Evolutionary conservation across 1,140 invertebrate genomes (phyloP).

Genomic region (Drosophila melanica): DNA sequence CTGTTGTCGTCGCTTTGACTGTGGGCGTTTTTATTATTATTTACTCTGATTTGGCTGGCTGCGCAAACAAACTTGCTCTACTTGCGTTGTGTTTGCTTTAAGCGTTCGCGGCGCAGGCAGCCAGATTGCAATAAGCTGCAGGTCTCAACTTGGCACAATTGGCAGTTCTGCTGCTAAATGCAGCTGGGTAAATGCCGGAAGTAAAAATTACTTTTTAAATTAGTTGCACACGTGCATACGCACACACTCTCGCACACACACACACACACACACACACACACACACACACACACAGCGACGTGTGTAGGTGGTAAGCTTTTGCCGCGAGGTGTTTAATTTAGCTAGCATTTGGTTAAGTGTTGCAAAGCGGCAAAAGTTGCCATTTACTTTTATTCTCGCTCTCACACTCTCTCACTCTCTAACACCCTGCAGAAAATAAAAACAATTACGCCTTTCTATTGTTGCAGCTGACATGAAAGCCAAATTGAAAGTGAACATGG

Average conservation of each 20-base stretch:
- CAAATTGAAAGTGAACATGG: constrained; percentile 69
- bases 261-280: neutral
- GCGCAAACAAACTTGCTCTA: constrained; percentile 60
- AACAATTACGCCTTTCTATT: constrained; percentile 64
- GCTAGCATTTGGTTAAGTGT: constrained; percentile 62
- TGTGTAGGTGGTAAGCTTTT: constrained; percentile 25
- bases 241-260: neutral
- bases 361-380: constrained; percentile 71
- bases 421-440: constrained; percentile 24
- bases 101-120: constrained; percentile 33
- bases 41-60: constrained; percentile 71
- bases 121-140: constrained; percentile 33
- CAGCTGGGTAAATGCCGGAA: constrained; percentile 80
- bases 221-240: constrained; percentile 57
- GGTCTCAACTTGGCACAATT: constrained; percentile 1
- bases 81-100: constrained; percentile 54
- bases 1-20: constrained; percentile 15
- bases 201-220: constrained; percentile 82
- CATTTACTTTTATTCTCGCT: constrained; percentile 33
- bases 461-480: constrained; percentile 61
- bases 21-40: constrained; percentile 66
- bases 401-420: neutral
- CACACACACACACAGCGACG: neutral
- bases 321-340: constrained; percentile 62
- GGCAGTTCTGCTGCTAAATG: constrained; percentile 37